Evolutionary conservation across 1,140 invertebrate species (phyloP), one percentile per base, ranked within the genome.

Genomic region (Listronotus bonariensis): DNA sequence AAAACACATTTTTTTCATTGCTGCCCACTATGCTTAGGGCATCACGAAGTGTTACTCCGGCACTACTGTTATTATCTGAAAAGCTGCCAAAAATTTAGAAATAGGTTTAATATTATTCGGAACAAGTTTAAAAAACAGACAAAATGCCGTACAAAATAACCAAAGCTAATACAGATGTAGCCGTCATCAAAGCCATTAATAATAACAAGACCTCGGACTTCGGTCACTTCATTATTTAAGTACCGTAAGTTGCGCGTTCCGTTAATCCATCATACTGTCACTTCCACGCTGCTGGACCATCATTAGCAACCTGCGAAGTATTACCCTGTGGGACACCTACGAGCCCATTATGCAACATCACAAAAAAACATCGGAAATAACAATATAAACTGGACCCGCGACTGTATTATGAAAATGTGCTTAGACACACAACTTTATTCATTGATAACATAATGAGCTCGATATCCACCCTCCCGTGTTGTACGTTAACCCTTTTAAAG

Each of bases 371-470:
- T 36, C 11, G 11, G 34, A 3, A 5, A 36, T 36, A 5, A 36
- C 34, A 36, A 36, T 36, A 15, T 8, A 43, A 43, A 43, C 14
- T 43, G 41, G 41, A 15, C 34, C n/a, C 7, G 18, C 45, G 10
- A 48, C 26, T 48, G 45, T 48, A 12, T 48, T 48, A 5, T 48
- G 8, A 48, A 36, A 48, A 48, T 20, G 10, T 48, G 45, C 45
- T 48, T 48, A 17, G 45, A 48, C 45, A 48, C 45, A 48, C 18
- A 48, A 18, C 45, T 48, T 26, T 26, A 48, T 48, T 48, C 45
- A 48, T 48, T 48, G 14, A 43, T 17, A 14, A n/a, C 8, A 26
- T 26, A 48, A 20, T 48, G 18, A 20, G 15, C 15, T 18, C 17
- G 14, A 40, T 41, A 38, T 54, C 34, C 38, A 54, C 34, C 17